phyloP scores from a whole-genome alignment of 2,797 vertebrate species.

The Jordanella pulchra region DNA sequence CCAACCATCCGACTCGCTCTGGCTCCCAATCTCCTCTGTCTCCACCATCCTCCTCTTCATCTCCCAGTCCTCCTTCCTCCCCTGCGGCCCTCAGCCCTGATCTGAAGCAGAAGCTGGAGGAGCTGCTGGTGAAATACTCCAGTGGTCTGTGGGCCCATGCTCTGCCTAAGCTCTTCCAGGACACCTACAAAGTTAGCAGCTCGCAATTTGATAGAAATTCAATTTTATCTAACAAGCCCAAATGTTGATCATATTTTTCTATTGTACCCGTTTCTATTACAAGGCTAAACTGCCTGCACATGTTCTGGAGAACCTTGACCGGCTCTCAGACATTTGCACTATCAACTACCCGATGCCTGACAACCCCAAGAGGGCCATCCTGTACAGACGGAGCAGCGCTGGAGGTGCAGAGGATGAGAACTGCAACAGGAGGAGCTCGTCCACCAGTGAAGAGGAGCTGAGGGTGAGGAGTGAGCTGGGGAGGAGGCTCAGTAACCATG shows the following conservation, averaged over 20 bases:
- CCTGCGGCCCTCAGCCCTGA: constrained; percentile 71
- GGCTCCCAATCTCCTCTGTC: constrained; percentile 52
- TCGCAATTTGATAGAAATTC: not conserved
- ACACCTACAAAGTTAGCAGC: constrained; percentile 81
- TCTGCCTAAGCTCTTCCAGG: constrained; percentile 91
- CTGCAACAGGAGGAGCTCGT: constrained; percentile 63
- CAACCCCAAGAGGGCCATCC: constrained; percentile 90
- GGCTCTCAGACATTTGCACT: constrained; percentile 88
- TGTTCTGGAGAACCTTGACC: constrained; percentile 84
- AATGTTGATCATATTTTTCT: constrained; percentile 11
- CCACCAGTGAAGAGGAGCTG: constrained; percentile 56
- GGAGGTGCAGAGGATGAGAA: constrained; percentile 72
- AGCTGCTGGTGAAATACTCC: constrained; percentile 89
- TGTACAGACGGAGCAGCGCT: constrained; percentile 83
- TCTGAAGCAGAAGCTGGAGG: constrained; percentile 85
- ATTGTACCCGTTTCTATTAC: constrained; percentile 25
- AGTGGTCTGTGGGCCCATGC: constrained; percentile 94
- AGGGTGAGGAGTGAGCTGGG: constrained; percentile 59
- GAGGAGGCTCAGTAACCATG: constrained; percentile 64
- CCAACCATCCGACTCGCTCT: constrained; percentile 38
- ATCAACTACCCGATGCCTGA: constrained; percentile 89
- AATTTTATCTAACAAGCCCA: not conserved
- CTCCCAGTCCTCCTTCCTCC: constrained; percentile 59
- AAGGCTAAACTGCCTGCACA: constrained; percentile 87
- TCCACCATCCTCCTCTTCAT: constrained; percentile 43